Evolutionary conservation across 2,888 invertebrate species (phyloP).

Genomic region (Agriopis aurantiaria): DNA sequence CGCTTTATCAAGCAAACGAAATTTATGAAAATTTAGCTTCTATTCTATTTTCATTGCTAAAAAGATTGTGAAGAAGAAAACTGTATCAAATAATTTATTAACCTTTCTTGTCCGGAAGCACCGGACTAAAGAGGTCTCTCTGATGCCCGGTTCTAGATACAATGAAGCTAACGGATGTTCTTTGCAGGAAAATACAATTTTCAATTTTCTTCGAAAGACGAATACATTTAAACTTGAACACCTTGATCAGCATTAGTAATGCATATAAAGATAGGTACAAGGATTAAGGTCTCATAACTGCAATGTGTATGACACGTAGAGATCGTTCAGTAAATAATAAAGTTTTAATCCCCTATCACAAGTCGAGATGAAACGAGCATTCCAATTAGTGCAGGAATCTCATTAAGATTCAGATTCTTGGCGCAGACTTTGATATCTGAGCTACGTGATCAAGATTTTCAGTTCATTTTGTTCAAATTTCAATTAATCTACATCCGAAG

Average conservation of each 20-base stretch:
- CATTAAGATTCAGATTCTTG: constrained; percentile 80
- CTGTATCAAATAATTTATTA: constrained; percentile 52
- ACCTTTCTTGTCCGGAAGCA: constrained; percentile 46
- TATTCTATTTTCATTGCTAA: constrained; percentile 21
- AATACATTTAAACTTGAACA: constrained; percentile 46
- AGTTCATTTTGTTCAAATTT: constrained; percentile 64
- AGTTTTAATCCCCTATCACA: constrained; percentile 68
- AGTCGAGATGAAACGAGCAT: constrained; percentile 71
- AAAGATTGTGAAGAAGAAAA: constrained; percentile 36
- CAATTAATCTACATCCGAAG: constrained; percentile 41
- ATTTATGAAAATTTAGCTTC: constrained; percentile 13
- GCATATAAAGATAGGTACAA: neutral
- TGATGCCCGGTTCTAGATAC: constrained; percentile 47
- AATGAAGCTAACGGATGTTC: constrained; percentile 50
- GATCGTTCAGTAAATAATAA: constrained; percentile 62
- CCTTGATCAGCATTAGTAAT: constrained; percentile 26
- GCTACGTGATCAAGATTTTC: constrained; percentile 77
- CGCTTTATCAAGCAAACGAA: constrained; percentile 11
- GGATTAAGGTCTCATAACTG: neutral
- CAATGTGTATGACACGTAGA: constrained; percentile 45
- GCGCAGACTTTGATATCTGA: constrained; percentile 74
- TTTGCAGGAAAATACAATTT: constrained; percentile 54
- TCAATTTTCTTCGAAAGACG: constrained; percentile 48
- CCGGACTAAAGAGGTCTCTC: constrained; percentile 47
- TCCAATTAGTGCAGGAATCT: constrained; percentile 82